A percentile compares a stretch with the other conserved stretches of the same genome.
Conservation (phyloP, 1,140 invertebrate species). For the Oryzaephilus surinamensis region DNA sequence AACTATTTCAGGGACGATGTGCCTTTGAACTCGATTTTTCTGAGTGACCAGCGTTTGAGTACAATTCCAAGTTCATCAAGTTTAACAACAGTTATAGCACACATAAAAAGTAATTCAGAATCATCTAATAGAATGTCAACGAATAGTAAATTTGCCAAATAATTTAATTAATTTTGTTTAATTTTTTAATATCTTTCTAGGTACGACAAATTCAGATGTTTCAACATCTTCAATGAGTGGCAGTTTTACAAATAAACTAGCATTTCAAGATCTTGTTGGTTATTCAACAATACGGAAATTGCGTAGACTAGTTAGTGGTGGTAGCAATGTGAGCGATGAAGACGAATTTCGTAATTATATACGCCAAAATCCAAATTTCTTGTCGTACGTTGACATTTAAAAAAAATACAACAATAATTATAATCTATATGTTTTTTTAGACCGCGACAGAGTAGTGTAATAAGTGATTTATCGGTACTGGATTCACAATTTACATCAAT, state of each 20-base stretch:
- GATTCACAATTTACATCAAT: too few relatives aligned
- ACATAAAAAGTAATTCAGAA: slow-evolving; percentile 35
- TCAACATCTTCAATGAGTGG: slow-evolving; percentile 33
- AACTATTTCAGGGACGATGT: too few relatives aligned
- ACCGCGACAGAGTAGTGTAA: slow-evolving; percentile 1
- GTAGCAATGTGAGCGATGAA: slow-evolving; percentile 6
- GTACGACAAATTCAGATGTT: slow-evolving; percentile 23
- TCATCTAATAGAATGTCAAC: slow-evolving; percentile 40
- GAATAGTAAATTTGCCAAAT: slow-evolving; percentile 36
- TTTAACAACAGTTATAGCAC: slow-evolving; percentile 35
- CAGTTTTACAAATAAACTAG: slow-evolving; percentile 44
- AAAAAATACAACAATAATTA: neutral
- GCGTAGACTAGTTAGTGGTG: slow-evolving; percentile 32
- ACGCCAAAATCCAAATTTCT: neutral
- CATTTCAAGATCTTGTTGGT: slow-evolving; percentile 64
- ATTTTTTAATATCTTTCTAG: slow-evolving; percentile 13
- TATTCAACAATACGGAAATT: slow-evolving; percentile 69
- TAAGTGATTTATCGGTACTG: slow-evolving; percentile 4
- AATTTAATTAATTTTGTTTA: neutral
- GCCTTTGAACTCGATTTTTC: too few relatives aligned
- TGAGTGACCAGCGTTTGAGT: too few relatives aligned
- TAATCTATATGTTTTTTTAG: neutral
- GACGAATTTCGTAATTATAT: slow-evolving; percentile 3
- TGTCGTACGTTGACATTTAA: neutral
- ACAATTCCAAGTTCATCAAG: slow-evolving; percentile 71